Conservation (phyloP, 2,888 invertebrate species). For the Cryptosula pallasiana region DNA sequence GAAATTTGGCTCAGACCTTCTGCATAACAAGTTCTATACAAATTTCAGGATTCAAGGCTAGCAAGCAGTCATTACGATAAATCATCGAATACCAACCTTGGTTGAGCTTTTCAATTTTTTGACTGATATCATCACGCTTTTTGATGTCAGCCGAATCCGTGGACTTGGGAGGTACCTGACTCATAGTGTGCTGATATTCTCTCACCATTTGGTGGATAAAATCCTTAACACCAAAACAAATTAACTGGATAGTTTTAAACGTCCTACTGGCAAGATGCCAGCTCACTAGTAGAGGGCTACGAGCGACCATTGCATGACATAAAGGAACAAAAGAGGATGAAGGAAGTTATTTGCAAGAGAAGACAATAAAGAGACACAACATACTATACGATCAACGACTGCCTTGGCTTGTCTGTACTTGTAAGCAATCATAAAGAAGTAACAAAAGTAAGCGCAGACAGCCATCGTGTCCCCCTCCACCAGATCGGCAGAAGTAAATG, state of each 20-base stretch:
- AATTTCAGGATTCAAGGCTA: not conserved
- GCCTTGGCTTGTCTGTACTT: slow-evolving; percentile 47
- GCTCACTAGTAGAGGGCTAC: too few species aligned
- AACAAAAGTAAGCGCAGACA: slow-evolving; percentile 47
- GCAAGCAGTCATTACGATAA: not conserved
- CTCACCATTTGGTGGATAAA: slow-evolving; percentile 38
- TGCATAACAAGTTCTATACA: too few species aligned
- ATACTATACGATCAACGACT: slow-evolving; percentile 40
- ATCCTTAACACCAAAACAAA: too few species aligned
- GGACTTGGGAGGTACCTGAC: slow-evolving; percentile 37
- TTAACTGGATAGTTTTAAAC: too few species aligned
- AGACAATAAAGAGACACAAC: slow-evolving; percentile 22
- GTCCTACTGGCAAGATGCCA: too few species aligned
- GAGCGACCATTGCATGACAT: too few species aligned
- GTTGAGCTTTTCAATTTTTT: slow-evolving; percentile 38
- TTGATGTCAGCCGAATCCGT: slow-evolving; percentile 37
- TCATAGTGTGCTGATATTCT: slow-evolving; percentile 39
- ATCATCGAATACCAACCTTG: slow-evolving; percentile 32
- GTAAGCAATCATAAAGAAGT: slow-evolving; percentile 51
- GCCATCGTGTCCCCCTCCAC: slow-evolving; percentile 48
- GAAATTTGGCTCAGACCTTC: too few species aligned
- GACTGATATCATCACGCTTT: slow-evolving; percentile 37
- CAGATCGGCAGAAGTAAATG: slow-evolving; percentile 49
- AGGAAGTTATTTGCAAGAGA: too few species aligned
- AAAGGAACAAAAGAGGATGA: too few species aligned